Evolutionary conservation across 2,113 vertebrate species (phyloP), one percentile per base, ranked within the genome.

Genomic region (Gobiocypris rarus): DNA sequence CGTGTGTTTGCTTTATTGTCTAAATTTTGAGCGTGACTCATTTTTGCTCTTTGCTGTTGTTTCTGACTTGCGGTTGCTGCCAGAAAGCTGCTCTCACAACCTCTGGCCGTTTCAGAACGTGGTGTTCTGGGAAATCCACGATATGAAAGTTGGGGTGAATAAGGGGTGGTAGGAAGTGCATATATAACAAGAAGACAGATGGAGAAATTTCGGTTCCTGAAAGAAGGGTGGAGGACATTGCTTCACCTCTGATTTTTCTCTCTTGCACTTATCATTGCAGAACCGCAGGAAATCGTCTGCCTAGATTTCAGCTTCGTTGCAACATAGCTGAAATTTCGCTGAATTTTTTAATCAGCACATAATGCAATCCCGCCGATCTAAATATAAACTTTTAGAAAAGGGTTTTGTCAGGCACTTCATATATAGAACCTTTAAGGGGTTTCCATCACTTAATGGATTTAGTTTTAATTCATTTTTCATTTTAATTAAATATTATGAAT

Each of bases 141-240:
- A 59, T 61, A 69, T 84, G 70, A 81, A 87, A 59, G 22, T 58
- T 69, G 19, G 48, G 61, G 65, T 41, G 70, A 50, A 52, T 41
- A 24, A 9, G 63, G 76, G 84, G n/a, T 28, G 81, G 28, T 3
- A 77, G 73, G 58, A 75, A 75, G 81, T 88, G 77, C 28, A 45
- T 77, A 82, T 61, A 45, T 84, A 73, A 87, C 75, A 81, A 81
- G 50, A 86, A 74, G 85, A 81, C 48, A 41, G 67, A 65, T 56
- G 41, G 56, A 87, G 88, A 87, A 81, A 89, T 88, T 77, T 75
- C 81, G 63, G 75, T n/a, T 24, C 45, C 85, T 85, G 13, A 24
- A 54, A 67, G 26, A 67, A 50, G 56, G 50, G 79, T 81, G 63
- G 65, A 69, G 79, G 58, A 52, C 10, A 65, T 76, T 75, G 67